Percentiles rank a stretch among this genome's conserved stretches.
Conservation (phyloP, 2,888 invertebrate species). For the Hipparchia semele region DNA sequence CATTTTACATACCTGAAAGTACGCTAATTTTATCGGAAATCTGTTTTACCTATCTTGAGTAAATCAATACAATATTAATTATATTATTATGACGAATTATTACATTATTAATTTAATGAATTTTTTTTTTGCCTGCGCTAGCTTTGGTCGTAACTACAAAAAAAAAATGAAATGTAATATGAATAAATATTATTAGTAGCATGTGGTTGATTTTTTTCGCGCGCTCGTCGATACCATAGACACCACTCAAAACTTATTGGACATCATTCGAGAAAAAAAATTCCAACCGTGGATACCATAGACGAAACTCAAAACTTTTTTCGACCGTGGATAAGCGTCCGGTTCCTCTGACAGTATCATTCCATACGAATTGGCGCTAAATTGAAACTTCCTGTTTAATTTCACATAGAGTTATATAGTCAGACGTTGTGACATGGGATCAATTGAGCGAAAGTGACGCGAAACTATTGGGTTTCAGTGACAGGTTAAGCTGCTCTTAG, state of each 20-base stretch:
- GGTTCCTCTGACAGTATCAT: conserved; percentile 62
- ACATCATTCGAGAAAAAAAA: conserved; percentile 2
- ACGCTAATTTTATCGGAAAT: too few relatives aligned
- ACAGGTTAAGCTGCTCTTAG: conserved; percentile 59
- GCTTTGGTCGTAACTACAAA: too few relatives aligned
- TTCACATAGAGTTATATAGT: conserved; percentile 67
- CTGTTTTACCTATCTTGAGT: too few relatives aligned
- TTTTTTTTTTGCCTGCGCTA: too few relatives aligned
- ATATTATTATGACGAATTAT: too few relatives aligned
- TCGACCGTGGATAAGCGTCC: conserved; percentile 61
- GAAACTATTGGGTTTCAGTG: conserved; percentile 70
- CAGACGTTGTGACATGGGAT: conserved; percentile 70
- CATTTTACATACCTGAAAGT: too few relatives aligned
- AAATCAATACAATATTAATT: too few relatives aligned
- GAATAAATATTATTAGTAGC: too few relatives aligned
- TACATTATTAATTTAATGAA: too few relatives aligned
- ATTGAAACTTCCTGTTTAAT: conserved; percentile 80
- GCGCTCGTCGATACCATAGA: conserved; percentile 39
- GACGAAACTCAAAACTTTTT: conserved; percentile 34
- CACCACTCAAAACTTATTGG: conserved; percentile 45
- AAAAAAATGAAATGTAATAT: too few relatives aligned
- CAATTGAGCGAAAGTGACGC: conserved; percentile 77
- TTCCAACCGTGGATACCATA: conserved; percentile 47
- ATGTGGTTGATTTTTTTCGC: not conserved
- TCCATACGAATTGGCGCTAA: conserved; percentile 79